phyloP scores from a whole-genome alignment of 2,888 invertebrate species.

The Archips crataeganus region DNA sequence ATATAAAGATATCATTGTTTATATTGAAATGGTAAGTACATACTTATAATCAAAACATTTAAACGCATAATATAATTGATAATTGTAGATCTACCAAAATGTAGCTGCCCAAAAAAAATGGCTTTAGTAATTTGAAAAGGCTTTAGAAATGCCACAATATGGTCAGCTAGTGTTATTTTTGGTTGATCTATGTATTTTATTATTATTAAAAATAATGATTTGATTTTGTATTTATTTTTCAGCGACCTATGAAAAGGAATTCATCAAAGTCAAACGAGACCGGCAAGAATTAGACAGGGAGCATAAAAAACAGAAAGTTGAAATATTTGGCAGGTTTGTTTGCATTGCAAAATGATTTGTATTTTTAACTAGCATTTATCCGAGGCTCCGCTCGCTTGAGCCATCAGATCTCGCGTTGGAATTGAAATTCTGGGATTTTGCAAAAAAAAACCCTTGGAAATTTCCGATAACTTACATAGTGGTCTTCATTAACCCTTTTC shows the following conservation, averaged over 20 bases:
- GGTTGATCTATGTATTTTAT: conserved; percentile 52
- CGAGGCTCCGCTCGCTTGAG: too few relatives aligned
- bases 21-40: conserved; percentile 41
- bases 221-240: conserved; percentile 20
- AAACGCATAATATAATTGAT: background rate
- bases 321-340: conserved; percentile 47
- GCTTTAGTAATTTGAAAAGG: background rate
- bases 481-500: too few relatives aligned
- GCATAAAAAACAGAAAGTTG: conserved; percentile 50
- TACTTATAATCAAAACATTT: background rate
- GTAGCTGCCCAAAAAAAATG: conserved; percentile 15
- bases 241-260: conserved; percentile 47
- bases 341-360: background rate
- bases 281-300: conserved; percentile 49
- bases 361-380: too few relatives aligned
- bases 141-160: conserved; percentile 44
- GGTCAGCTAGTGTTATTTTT: conserved; percentile 45
- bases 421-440: too few relatives aligned
- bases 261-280: conserved; percentile 47
- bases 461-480: too few relatives aligned
- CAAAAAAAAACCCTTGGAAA: too few relatives aligned
- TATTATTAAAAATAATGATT: background rate
- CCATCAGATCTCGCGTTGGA: too few relatives aligned
- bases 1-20: conserved; percentile 28
- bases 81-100: conserved; percentile 40